Conservation (phyloP, 2,113 vertebrate genomes). For the Raja brachyura region DNA sequence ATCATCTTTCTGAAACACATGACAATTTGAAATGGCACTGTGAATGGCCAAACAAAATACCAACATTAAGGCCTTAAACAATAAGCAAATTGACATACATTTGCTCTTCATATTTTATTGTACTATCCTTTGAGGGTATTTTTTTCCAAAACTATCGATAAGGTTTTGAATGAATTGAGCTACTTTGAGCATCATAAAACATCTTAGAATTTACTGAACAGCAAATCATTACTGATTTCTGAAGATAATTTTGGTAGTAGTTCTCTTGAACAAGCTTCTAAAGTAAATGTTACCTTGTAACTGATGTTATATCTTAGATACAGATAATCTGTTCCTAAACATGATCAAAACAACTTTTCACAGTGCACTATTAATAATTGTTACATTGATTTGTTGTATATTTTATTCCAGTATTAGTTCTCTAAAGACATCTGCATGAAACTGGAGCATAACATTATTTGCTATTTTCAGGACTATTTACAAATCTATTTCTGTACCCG, state of each 20-base stretch:
- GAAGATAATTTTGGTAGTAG: neutral
- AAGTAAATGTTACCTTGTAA: neutral
- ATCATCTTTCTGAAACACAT: neutral
- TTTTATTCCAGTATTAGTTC: neutral
- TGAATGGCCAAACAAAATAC: neutral
- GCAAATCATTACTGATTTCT: neutral
- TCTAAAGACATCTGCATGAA: conserved; percentile 12
- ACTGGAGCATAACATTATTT: conserved; percentile 6
- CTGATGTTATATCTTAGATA: neutral
- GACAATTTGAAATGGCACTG: neutral
- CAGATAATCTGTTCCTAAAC: neutral
- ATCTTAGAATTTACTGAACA: conserved; percentile 19
- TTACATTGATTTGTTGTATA: neutral
- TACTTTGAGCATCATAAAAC: conserved; percentile 28
- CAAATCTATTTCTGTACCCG: conserved; percentile 29
- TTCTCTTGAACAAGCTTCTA: neutral
- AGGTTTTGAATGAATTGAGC: neutral
- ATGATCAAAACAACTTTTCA: conserved; percentile 24
- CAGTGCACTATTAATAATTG: neutral
- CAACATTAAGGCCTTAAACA: neutral
- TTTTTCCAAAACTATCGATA: neutral
- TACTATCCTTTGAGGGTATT: conserved; percentile 39
- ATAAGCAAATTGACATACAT: neutral
- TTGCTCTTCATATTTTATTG: conserved; percentile 53
- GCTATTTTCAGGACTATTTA: conserved; percentile 5